Conservation (phyloP, 2,113 vertebrate genomes). For the Mastomys natalensis region DNA sequence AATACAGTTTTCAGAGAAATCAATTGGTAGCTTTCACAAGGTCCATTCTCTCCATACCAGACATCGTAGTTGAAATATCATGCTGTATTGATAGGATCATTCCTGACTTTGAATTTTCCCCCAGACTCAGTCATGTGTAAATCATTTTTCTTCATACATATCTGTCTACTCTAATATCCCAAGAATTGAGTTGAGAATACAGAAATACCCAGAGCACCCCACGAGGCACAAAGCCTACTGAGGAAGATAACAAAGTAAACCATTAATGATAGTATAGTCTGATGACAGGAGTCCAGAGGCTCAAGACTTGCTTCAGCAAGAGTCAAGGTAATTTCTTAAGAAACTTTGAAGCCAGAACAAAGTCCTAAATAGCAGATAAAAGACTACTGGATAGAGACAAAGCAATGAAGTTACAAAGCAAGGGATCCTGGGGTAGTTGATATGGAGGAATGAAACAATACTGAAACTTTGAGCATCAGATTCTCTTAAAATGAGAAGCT, state of each 20-base stretch:
- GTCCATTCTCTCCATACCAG: background rate
- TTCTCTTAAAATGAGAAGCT: background rate
- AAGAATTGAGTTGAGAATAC: background rate
- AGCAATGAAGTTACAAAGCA: background rate
- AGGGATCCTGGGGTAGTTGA: background rate
- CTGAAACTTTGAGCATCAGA: background rate
- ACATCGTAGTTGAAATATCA: background rate
- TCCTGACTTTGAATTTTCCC: constrained; percentile 9
- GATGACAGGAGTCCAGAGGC: background rate
- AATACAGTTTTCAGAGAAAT: constrained; percentile 1
- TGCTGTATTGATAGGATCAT: background rate
- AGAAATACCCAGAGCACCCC: background rate
- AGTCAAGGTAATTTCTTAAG: constrained; percentile 26
- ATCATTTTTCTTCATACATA: constrained; percentile 15
- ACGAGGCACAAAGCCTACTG: background rate
- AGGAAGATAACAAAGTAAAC: background rate
- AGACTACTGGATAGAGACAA: background rate
- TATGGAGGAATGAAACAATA: background rate
- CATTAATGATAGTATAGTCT: background rate
- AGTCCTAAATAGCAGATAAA: background rate
- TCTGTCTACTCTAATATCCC: background rate
- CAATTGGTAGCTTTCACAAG: background rate
- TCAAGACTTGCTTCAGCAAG: constrained; percentile 9
- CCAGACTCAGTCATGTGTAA: background rate
- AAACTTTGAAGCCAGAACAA: background rate